Conservation (phyloP, 2,797 vertebrate species). For the Epinephelus coioides region DNA sequence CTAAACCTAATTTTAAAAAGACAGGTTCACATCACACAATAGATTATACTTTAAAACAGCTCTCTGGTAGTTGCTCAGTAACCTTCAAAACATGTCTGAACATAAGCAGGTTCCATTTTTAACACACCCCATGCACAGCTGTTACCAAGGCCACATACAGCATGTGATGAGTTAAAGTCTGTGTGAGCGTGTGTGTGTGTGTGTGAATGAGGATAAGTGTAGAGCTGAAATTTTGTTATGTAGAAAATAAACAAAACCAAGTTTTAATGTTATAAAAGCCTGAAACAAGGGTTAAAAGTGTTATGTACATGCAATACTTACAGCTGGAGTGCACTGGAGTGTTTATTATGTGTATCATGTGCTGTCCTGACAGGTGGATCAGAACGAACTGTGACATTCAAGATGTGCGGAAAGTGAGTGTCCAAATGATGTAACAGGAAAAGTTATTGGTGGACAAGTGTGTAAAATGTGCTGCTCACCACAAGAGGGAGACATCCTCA, state of each 20-base stretch:
- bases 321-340: background rate
- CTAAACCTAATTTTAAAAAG: slow-evolving; percentile 8
- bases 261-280: background rate
- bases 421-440: slow-evolving; percentile 29
- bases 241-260: background rate
- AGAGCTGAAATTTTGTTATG: background rate
- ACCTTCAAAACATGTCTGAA: slow-evolving; percentile 29
- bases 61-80: background rate
- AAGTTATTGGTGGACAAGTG: background rate
- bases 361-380: slow-evolving; percentile 28
- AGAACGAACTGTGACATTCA: slow-evolving; percentile 29
- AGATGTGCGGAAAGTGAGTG: slow-evolving; percentile 31
- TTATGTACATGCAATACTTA: background rate
- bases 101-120: slow-evolving; percentile 37
- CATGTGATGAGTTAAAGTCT: background rate
- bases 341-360: slow-evolving; percentile 23
- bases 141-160: slow-evolving; percentile 14
- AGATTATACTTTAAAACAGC: background rate
- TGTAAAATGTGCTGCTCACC: slow-evolving; percentile 30
- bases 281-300: background rate
- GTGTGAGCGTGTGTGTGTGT: background rate
- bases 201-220: background rate
- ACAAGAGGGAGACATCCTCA: slow-evolving; percentile 39
- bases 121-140: slow-evolving; percentile 16
- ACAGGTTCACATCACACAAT: background rate